Evolutionary conservation across 2,797 vertebrate species (phyloP), one percentile per base, ranked within the genome.

Genomic region (Lutra lutra): DNA sequence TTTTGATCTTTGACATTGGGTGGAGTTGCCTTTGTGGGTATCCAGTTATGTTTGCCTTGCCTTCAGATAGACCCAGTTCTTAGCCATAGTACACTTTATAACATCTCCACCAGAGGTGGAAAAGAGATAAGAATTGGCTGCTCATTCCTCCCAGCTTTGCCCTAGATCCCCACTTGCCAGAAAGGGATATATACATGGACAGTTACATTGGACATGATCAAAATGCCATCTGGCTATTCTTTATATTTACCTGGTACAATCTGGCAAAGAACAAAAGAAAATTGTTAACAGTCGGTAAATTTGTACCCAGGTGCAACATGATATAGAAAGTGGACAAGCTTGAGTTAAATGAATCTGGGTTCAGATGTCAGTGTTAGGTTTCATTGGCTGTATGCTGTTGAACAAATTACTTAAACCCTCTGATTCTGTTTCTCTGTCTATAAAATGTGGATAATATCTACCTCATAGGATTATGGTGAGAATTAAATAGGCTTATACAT

Each of bases 381-480:
- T 94, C 54, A 72, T 94, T 91, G 75, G 58, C 79, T 86, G 56
- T 64, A 27, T 60, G 86, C 82, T 90, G n/a, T 75, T 85, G 62
- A 96, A 89, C 80, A 89, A 48, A 89, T 93, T 79, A 87, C 58
- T 95, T 96, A 92, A 89, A 66, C 60, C 89, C 17, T 94, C 23
- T 84, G 77, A 93, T 89, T 97, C 54, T 91, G 60, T 90, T 90
- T 95, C 89, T 96, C 93, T 48, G 70, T 89, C 86, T 92, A 27
- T 60, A 91, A 95, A 70, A 87, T 75, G 21, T 38, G 38, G 43
- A 68, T 82, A 12, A 94, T 92, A 94, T 94, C 95, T 98, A 97
- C 95, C 93, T 97, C 92, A 78, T 85, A 87, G 86, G 72, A 89
- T 86, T 93, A 85, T 86, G 94, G 25, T 95, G 46, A 93, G 84